Conservation (phyloP, 1,140 invertebrate genomes). For the Diachasmimorpha longicaudata region DNA sequence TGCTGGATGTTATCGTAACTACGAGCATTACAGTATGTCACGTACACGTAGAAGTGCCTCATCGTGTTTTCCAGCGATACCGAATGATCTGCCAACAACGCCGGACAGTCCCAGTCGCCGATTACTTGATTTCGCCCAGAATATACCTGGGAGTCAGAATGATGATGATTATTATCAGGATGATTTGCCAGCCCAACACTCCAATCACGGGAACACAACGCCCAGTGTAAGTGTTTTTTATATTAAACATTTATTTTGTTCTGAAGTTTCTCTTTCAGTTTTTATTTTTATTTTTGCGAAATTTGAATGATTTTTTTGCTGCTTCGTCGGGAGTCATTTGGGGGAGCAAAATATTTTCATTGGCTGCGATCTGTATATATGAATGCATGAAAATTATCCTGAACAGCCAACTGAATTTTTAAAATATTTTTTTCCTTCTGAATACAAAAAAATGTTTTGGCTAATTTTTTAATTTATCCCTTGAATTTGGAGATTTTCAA, state of each 20-base stretch:
- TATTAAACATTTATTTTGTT: not conserved
- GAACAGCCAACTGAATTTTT: too few relatives aligned
- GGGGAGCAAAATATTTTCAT: too few relatives aligned
- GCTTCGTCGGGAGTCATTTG: not conserved
- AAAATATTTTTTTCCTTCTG: too few relatives aligned
- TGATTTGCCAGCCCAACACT: constrained; percentile 51
- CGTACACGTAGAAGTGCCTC: constrained; percentile 69
- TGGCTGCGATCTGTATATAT: too few relatives aligned
- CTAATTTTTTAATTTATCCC: too few relatives aligned
- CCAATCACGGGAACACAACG: constrained; percentile 55
- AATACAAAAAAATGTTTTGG: too few relatives aligned
- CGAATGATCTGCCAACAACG: constrained; percentile 58
- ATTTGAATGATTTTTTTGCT: not conserved
- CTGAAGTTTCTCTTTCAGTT: not conserved
- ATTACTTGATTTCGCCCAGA: constrained; percentile 60
- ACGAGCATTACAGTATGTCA: constrained; percentile 73
- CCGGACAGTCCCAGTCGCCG: constrained; percentile 61
- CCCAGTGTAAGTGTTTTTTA: constrained; percentile 59
- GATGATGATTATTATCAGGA: constrained; percentile 59
- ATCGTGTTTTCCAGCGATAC: constrained; percentile 67
- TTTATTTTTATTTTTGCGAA: not conserved
- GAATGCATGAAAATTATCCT: too few relatives aligned
- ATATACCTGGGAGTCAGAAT: constrained; percentile 54
- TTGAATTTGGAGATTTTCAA: too few relatives aligned
- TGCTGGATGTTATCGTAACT: constrained; percentile 84